These are phyloP conservation scores for Tenualosa ilisha DNA, from an alignment of 2,797 vertebrate genomes.

Conservation along the genomic window DNA sequence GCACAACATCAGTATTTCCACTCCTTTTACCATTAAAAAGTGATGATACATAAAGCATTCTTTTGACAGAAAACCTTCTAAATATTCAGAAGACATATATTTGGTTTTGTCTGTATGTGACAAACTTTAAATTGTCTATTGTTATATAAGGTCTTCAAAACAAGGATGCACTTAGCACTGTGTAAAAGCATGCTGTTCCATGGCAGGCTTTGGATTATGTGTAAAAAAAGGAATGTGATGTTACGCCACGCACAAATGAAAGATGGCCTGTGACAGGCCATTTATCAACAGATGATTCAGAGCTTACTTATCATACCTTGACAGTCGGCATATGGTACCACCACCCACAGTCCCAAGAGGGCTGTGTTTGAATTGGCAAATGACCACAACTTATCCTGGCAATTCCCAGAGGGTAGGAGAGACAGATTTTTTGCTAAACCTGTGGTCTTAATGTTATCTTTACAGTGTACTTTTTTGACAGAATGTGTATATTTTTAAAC, in stretches of 20 bases:
- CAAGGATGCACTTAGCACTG: not conserved
- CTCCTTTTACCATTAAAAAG: no score
- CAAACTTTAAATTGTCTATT: not conserved
- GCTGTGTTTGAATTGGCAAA: not conserved
- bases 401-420: not conserved
- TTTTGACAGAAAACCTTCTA: no score
- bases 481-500: slow-evolving; percentile 12
- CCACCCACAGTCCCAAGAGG: not conserved
- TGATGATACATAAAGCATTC: no score
- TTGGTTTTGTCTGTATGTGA: no score
- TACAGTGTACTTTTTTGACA: not conserved
- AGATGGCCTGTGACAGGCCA: slow-evolving; percentile 8
- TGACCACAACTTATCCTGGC: not conserved
- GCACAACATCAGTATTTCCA: not conserved
- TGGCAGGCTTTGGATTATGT: not conserved
- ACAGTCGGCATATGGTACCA: not conserved
- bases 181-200: not conserved
- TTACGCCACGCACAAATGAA: not conserved
- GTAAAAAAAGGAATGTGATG: not conserved
- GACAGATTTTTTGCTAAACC: not conserved
- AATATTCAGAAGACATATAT: no score
- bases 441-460: not conserved
- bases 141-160: not conserved
- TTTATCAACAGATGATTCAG: not conserved
- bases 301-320: slow-evolving; percentile 1